Percentiles rank a stretch among this genome's conserved stretches.
Conservation (phyloP, 2,888 invertebrate species). For the Portevinia maculata region DNA sequence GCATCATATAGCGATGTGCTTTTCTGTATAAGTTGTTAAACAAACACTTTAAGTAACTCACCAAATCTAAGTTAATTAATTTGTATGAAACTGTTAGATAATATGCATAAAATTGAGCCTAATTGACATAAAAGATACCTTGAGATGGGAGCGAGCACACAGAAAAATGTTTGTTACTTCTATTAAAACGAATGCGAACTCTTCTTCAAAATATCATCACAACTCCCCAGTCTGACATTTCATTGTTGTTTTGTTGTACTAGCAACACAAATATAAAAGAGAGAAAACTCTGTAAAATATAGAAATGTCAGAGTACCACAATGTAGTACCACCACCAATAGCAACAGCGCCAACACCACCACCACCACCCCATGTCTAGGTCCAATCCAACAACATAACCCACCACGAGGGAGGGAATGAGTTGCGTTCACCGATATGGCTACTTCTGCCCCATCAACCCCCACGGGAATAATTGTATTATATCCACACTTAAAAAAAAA, state of each 20-base stretch:
- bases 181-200: slow-evolving; percentile 37
- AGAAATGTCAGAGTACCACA: slow-evolving; percentile 54
- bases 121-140: slow-evolving; percentile 31
- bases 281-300: slow-evolving; percentile 52
- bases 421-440: slow-evolving; percentile 25
- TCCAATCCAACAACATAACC: too few species aligned
- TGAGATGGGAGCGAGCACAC: slow-evolving; percentile 48
- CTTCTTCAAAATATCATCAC: slow-evolving; percentile 52
- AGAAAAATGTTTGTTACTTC: slow-evolving; percentile 45
- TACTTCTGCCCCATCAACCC: slow-evolving; percentile 44
- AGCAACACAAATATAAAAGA: slow-evolving; percentile 19
- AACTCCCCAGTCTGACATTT: slow-evolving; percentile 31
- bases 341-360: slow-evolving; percentile 5
- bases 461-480: slow-evolving; percentile 23
- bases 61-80: not conserved
- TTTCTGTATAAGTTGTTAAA: not conserved
- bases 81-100: not conserved
- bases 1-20: too few species aligned
- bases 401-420: slow-evolving; percentile 45
- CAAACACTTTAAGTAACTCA: slow-evolving; percentile 22
- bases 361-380: slow-evolving; percentile 26
- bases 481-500: not conserved
- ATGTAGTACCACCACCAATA: slow-evolving; percentile 37
- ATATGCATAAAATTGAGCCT: slow-evolving; percentile 10
- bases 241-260: slow-evolving; percentile 28